Percentiles rank a stretch among this genome's conserved stretches.
Conservation (phyloP, 2,888 invertebrate genomes). For the Apamea crenata region DNA sequence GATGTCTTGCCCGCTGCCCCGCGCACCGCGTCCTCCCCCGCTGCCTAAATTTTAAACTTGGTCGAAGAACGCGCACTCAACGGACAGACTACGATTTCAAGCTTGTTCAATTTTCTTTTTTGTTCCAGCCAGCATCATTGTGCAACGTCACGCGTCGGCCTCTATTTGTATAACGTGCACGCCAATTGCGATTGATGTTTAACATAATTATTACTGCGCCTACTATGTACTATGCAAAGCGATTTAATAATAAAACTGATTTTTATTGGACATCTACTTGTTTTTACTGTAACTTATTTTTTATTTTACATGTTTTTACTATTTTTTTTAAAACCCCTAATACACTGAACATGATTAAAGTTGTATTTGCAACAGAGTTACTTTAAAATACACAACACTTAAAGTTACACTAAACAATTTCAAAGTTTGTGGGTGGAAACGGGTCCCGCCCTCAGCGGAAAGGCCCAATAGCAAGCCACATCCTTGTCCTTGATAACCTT, state of each 20-base stretch:
- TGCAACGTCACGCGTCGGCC: constrained; percentile 33
- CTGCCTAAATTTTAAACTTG: constrained; percentile 80
- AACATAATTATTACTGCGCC: constrained; percentile 38
- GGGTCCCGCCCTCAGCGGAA: constrained; percentile 74
- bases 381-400: constrained; percentile 7
- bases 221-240: constrained; percentile 56
- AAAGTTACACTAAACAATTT: constrained; percentile 31
- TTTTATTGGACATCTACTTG: constrained; percentile 38
- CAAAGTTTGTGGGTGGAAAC: constrained; percentile 63
- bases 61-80: constrained; percentile 76
- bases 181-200: constrained; percentile 72
- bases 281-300: constrained; percentile 44
- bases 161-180: constrained; percentile 54
- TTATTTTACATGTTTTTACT: constrained; percentile 29
- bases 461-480: constrained; percentile 75
- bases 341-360: constrained; percentile 42
- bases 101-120: constrained; percentile 74
- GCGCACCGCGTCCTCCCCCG: constrained; percentile 44
- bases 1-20: constrained; percentile 73
- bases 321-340: constrained; percentile 16
- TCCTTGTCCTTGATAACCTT: constrained; percentile 71
- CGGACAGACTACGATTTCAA: constrained; percentile 76
- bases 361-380: constrained; percentile 13
- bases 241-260: constrained; percentile 58
- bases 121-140: constrained; percentile 73